A percentile compares a stretch with the other conserved stretches of the same genome.
phyloP scores from a whole-genome alignment of 1,140 invertebrate genomes.

The Daktulosphaira vitifoliae region DNA sequence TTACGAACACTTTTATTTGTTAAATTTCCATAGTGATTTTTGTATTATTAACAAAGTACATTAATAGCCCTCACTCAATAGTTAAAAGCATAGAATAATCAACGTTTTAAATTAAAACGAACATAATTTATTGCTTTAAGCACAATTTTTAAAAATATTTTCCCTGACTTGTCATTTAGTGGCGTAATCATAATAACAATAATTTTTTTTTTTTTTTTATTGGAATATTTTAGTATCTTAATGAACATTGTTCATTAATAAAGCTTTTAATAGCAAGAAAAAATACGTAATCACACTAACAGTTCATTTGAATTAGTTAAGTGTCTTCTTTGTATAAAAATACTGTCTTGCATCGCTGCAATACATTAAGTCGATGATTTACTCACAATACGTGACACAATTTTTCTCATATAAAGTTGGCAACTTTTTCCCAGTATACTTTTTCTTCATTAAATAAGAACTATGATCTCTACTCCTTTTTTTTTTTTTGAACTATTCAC shows the following conservation, averaged over 20 bases:
- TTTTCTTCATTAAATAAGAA: too few species aligned
- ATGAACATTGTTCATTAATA: conserved; percentile 1
- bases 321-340: too few species aligned
- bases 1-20: too few species aligned
- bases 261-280: background rate
- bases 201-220: background rate
- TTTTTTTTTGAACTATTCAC: too few species aligned
- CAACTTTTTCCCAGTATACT: too few species aligned
- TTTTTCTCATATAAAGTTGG: too few species aligned
- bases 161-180: too few species aligned
- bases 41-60: conserved; percentile 26
- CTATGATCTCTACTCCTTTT: too few species aligned
- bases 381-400: background rate
- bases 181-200: background rate
- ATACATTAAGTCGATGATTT: background rate
- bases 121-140: too few species aligned
- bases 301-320: background rate
- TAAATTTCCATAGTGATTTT: too few species aligned
- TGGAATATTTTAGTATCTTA: conserved; percentile 14
- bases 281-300: background rate
- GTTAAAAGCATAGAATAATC: background rate
- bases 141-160: too few species aligned
- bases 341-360: background rate
- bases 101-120: background rate
- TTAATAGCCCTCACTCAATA: conserved; percentile 23